Evolutionary conservation across 2,797 vertebrate genomes (phyloP), one percentile per base, ranked within the genome.

Genomic region (Falco cherrug): DNA sequence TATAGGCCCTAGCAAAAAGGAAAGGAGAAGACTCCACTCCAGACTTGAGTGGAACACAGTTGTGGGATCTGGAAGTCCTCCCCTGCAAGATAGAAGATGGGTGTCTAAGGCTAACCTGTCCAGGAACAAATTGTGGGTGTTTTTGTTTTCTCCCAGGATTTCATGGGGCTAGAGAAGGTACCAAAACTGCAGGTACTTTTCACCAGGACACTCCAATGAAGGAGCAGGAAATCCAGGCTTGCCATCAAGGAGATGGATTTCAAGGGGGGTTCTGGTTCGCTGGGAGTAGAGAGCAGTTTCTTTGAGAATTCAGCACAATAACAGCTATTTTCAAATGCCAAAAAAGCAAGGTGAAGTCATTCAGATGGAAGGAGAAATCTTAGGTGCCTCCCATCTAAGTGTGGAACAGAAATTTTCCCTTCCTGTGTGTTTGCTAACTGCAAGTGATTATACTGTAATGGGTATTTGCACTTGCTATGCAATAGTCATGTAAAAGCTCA

Each of bases 21-120:
- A 6, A 45, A 29, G 19, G 12, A 56, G 11, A 47, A 31, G 26
- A 39, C 2, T 0, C 9, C 8, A 45, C 37, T 89, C 41, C 29
- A 50, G 10, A 31, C 4, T 5, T 5, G 31, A 67, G n/a, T 6
- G 5, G 53, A 60, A 59, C 35, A 5, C 0, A 0, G 9, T 18
- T 59, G 8, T 22, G 11, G 37, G 17, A 29, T 57, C 50, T 25
- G 19, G 29, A 53, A 16, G 19, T 65, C 24, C 18, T 78, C 7
- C 25, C n/a, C 13, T 50, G 43, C n/a, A 33, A 6, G 11, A 11
- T 12, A 1, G 10, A 48, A 25, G 76, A 24, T 4, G 8, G 2
- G 31, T 19, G 10, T 45, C 16, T 33, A 35, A 50, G 84, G 5
- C 37, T 69, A 6, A 26, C 29, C 41, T 59, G 22, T 11, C 9